Evolutionary conservation across 2,888 invertebrate genomes (phyloP), one percentile per base, ranked within the genome.

Genomic region (Catocala fraxini): DNA sequence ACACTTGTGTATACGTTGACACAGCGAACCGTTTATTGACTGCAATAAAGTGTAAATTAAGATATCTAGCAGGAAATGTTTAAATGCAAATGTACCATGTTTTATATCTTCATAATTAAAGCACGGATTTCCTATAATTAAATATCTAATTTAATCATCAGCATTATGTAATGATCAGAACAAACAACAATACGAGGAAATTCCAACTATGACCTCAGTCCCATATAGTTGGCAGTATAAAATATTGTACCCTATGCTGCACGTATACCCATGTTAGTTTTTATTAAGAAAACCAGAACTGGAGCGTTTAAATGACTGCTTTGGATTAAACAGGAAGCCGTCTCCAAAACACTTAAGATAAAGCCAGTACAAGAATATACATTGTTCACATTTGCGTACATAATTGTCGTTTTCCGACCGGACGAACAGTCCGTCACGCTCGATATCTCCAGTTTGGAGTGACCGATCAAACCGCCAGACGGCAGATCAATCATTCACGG

Each of bases 401-500:
- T 65, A 65, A 69, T 67, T 55, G 63, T 54, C 56, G 46, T 46
- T 42, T 62, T 55, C 39, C 6, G 35, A 39, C 6, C 7, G 35
- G 35, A 39, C 51, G 61, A 52, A 51, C 51, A 52, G 57, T 56
- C 39, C 52, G 74, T 55, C 69, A 70, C 73, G 77, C 71, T 71
- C 70, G 69, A 68, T 48, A 70, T 55, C 64, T 51, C 51, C 56
- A 61, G 59, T 64, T 65, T 46, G 59, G 67, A 71, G 73, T 73
- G 75, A 77, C 67, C 68, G 73, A 76, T 79, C 77, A 80, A 71
- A 71, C 75, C 57, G 47, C 64, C 60, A 66, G 68, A 61, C 63
- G 48, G 33, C 6, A 39, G 59, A 74, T 69, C 59, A 52, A 75
- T 73, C 73, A 35, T 58, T 55, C 70, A 71, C 59, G 65, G 63